These are phyloP conservation scores for Dicyrtoma fusca DNA, from an alignment of 2,888 invertebrate species.

Conservation along the genomic window DNA sequence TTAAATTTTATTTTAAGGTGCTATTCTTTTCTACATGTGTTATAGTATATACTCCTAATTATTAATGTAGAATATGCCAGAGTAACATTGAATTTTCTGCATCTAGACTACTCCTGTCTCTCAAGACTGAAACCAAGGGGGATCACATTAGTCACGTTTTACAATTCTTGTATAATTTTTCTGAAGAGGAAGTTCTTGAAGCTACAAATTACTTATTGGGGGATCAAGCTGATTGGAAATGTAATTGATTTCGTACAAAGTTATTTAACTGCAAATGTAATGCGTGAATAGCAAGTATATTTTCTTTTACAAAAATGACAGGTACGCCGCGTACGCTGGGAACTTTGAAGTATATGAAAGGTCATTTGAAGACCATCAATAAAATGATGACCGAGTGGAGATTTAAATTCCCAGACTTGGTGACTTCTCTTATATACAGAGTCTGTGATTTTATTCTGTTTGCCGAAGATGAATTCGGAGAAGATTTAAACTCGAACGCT, in stretches of 20 bases:
- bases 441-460: slow-evolving; percentile 21
- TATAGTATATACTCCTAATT: too few relatives aligned
- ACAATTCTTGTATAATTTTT: slow-evolving; percentile 18
- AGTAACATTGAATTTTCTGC: too few relatives aligned
- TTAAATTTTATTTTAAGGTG: slow-evolving; percentile 34
- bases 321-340: background rate
- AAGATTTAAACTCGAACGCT: background rate
- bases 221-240: slow-evolving; percentile 12
- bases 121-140: slow-evolving; percentile 12
- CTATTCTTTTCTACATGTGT: background rate
- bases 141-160: background rate
- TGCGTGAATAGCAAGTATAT: too few relatives aligned
- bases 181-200: slow-evolving; percentile 22
- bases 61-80: too few relatives aligned
- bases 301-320: too few relatives aligned
- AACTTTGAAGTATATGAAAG: slow-evolving; percentile 20
- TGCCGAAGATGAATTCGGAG: background rate
- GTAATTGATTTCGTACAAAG: too few relatives aligned
- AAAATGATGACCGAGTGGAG: slow-evolving; percentile 29
- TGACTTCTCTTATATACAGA: background rate
- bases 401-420: slow-evolving; percentile 14
- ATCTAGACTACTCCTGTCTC: slow-evolving; percentile 11
- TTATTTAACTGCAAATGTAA: too few relatives aligned
- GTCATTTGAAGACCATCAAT: slow-evolving; percentile 17
- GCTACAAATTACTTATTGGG: slow-evolving; percentile 11